Evolutionary conservation across 2,888 invertebrate genomes (phyloP).

Genomic region (Aleiodes alternator): DNA sequence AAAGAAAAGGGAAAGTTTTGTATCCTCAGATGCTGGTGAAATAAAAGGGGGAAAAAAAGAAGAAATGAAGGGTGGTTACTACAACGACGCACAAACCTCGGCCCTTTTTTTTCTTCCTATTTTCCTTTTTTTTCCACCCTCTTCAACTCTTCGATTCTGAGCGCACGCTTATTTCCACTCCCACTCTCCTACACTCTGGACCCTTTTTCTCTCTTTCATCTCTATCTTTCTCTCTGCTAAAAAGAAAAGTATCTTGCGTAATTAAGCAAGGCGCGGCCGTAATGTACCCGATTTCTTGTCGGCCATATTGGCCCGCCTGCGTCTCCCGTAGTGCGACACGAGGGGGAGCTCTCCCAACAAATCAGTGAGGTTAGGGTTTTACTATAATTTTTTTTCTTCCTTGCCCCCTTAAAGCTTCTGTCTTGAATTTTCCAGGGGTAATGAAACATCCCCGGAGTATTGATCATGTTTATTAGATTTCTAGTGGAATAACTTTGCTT

Average conservation of each 20-base stretch:
- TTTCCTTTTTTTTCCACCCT: slow-evolving; percentile 31
- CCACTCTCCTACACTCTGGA: slow-evolving; percentile 23
- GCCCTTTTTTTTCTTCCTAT: slow-evolving; percentile 50
- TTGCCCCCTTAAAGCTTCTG: background rate
- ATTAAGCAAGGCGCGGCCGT: slow-evolving; percentile 68
- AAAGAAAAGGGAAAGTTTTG: slow-evolving; percentile 30
- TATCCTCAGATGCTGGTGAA: slow-evolving; percentile 37
- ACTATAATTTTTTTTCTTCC: background rate
- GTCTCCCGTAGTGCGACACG: slow-evolving; percentile 6
- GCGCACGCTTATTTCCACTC: slow-evolving; percentile 43
- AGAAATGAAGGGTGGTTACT: slow-evolving; percentile 45
- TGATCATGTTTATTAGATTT: slow-evolving; percentile 19
- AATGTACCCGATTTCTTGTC: slow-evolving; percentile 63
- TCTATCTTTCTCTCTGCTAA: slow-evolving; percentile 42
- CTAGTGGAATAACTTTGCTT: background rate
- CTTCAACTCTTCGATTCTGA: slow-evolving; percentile 23
- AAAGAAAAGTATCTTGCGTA: slow-evolving; percentile 78
- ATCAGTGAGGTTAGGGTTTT: slow-evolving; percentile 37
- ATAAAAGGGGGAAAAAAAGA: slow-evolving; percentile 36
- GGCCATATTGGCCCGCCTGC: slow-evolving; percentile 66
- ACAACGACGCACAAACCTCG: slow-evolving; percentile 42
- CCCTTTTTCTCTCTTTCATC: slow-evolving; percentile 4
- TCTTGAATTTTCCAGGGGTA: slow-evolving; percentile 19
- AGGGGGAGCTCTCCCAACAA: slow-evolving; percentile 37
- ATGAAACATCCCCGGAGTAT: slow-evolving; percentile 8